phyloP scores from a whole-genome alignment of 2,113 vertebrate species.

The Marmota flaviventris region DNA sequence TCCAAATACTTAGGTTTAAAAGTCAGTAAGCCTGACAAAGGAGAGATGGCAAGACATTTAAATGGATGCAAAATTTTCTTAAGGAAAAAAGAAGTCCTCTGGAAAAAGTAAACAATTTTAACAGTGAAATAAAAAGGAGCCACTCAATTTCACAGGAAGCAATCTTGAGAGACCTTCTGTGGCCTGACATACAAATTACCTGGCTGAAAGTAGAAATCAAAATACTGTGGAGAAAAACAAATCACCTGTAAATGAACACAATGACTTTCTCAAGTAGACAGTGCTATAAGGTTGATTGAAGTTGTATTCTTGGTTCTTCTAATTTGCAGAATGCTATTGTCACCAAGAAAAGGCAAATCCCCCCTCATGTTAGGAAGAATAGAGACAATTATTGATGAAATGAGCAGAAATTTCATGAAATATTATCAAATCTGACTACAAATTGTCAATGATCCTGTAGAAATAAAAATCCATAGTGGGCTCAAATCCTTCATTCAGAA shows the following conservation, averaged over 20 bases:
- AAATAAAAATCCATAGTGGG: not conserved
- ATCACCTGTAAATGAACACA: not conserved
- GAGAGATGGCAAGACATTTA: constrained; percentile 2
- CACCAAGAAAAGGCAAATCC: not conserved
- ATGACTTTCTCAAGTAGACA: not conserved
- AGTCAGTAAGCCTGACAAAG: constrained; percentile 2
- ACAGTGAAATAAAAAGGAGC: constrained; percentile 31
- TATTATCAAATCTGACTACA: not conserved
- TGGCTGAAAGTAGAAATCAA: not conserved
- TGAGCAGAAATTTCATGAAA: not conserved
- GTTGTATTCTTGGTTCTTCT: not conserved
- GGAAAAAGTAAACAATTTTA: constrained; percentile 53
- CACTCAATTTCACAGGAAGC: constrained; percentile 31
- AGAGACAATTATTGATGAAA: not conserved
- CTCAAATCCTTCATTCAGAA: not conserved
- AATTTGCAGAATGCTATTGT: not conserved
- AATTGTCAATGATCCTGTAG: not conserved
- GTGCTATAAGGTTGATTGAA: not conserved
- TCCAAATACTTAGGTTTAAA: constrained; percentile 57
- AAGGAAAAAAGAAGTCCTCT: constrained; percentile 27
- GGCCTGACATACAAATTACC: not conserved
- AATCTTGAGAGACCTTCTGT: not conserved
- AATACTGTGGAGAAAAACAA: constrained; percentile 15
- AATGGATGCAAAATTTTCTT: constrained; percentile 53
- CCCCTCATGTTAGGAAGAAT: not conserved